Evolutionary conservation across 2,113 vertebrate genomes (phyloP), one percentile per base, ranked within the genome.

Genomic region (Sciurus niger): DNA sequence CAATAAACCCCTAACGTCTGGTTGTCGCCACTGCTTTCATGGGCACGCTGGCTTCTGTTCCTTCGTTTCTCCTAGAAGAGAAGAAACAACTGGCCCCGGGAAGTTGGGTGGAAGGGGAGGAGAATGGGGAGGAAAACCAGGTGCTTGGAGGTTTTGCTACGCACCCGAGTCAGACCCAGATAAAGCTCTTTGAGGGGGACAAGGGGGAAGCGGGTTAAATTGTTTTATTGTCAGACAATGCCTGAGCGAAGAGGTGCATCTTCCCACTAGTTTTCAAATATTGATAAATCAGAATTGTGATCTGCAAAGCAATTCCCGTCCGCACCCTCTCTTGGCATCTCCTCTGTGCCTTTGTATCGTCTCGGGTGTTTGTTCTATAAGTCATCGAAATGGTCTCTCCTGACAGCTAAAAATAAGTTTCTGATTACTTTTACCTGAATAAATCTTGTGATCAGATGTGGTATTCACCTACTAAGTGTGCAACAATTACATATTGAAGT

Each of bases 361-460:
- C 93, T 43, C 2, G 0, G 37, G 76, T 92, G 80, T 95, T 96
- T 97, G 92, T 90, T 93, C 94, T 92, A 85, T 98, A 95, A 98
- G 96, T 97, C 97, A 96, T 96, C 17, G 0, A 87, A 96, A 98
- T 89, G 96, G 93, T 93, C n/a, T 60, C 80, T 76, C 90, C n/a
- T 94, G 96, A 97, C 97, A 95, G 95, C 96, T 70, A 92, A 97
- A 98, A 98, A 90, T 97, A 95, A 97, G 96, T 97, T 96, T 96
- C 95, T 96, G 97, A 97, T 97, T 96, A 97, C 98, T 97, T 96
- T 95, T 92, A 96, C 97, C 92, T 96, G 93, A 95, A 97, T 97
- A 97, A 98, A 96, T 98, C 97, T 96, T 96, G 90, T 95, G 90
- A 48, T 92, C 92, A 96, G 90, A 89, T 97, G 88, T 86, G 88